A percentile compares a stretch with the other conserved stretches of the same genome.
Conservation (phyloP, 2,113 vertebrate genomes). For the Anarrhichthys ocellatus region DNA sequence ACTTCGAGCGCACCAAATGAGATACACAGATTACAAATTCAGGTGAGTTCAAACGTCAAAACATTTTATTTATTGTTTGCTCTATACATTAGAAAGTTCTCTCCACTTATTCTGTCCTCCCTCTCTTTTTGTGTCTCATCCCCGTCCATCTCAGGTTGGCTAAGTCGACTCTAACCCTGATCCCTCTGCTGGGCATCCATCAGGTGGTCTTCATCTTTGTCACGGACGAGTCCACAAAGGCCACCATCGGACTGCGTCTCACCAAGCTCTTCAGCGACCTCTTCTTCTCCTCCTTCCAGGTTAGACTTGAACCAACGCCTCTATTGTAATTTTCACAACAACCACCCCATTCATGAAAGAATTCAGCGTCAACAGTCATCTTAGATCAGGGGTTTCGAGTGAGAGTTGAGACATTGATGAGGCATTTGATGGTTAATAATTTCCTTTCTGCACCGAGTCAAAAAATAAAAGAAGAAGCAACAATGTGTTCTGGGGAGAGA, state of each 20-base stretch:
- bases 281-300: constrained; percentile 97
- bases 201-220: constrained; percentile 92
- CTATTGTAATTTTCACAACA: not conserved
- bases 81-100: not conserved
- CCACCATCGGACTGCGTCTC: constrained; percentile 86
- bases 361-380: not conserved
- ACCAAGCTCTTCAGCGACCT: constrained; percentile 95
- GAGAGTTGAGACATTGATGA: not conserved
- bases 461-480: not conserved
- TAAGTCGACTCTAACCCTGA: constrained; percentile 95
- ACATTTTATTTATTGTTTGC: not conserved
- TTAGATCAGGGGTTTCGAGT: not conserved
- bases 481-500: not conserved
- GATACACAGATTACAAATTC: constrained; percentile 94
- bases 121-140: not conserved
- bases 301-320: constrained; percentile 29
- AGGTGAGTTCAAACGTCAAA: constrained; percentile 75
- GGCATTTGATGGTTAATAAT: not conserved
- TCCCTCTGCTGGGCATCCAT: constrained; percentile 95
- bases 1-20: constrained; percentile 93
- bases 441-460: not conserved
- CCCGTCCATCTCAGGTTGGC: constrained; percentile 86
- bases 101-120: not conserved
- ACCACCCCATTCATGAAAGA: not conserved
- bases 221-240: constrained; percentile 90